Evolutionary conservation across 2,113 vertebrate genomes (phyloP).

Genomic region (Gambusia holbrooki): DNA sequence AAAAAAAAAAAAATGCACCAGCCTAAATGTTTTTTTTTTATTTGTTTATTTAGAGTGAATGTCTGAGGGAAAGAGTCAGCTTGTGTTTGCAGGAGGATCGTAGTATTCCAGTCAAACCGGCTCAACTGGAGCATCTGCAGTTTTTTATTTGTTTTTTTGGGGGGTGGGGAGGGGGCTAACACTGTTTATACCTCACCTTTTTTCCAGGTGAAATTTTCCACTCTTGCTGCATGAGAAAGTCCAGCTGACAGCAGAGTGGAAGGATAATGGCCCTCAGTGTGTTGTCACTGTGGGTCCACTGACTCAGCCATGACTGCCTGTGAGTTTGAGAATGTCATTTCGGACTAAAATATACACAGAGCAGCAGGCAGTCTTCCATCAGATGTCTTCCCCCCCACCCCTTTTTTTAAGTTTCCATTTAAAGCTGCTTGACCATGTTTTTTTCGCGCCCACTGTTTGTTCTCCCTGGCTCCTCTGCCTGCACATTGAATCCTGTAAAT

Average conservation of each 20-base stretch:
- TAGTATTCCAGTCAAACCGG: conserved; percentile 41
- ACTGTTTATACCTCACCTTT: conserved; percentile 30
- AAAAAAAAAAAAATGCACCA: not conserved
- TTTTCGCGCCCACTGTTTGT: conserved; percentile 63
- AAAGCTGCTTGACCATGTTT: conserved; percentile 60
- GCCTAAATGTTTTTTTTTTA: conserved; percentile 5
- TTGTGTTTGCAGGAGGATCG: conserved; percentile 30
- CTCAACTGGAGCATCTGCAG: conserved; percentile 49
- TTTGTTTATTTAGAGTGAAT: not conserved
- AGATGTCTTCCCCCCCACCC: conserved; percentile 26
- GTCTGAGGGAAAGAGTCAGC: conserved; percentile 6
- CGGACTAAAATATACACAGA: conserved; percentile 54
- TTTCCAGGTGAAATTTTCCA: conserved; percentile 18
- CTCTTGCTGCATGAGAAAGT: conserved; percentile 19
- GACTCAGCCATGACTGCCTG: conserved; percentile 41
- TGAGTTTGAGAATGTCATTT: conserved; percentile 64
- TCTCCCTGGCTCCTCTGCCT: conserved; percentile 60
- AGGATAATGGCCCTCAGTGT: conserved; percentile 38
- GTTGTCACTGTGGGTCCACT: conserved; percentile 46
- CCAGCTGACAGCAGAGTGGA: conserved; percentile 30
- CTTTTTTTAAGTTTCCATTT: conserved; percentile 60
- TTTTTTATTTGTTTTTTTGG: not conserved
- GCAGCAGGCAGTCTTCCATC: conserved; percentile 57
- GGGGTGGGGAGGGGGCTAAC: too few relatives aligned
- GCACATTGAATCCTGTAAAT: conserved; percentile 75